Conservation (phyloP, 2,888 invertebrate species). For the Tachina fera region DNA sequence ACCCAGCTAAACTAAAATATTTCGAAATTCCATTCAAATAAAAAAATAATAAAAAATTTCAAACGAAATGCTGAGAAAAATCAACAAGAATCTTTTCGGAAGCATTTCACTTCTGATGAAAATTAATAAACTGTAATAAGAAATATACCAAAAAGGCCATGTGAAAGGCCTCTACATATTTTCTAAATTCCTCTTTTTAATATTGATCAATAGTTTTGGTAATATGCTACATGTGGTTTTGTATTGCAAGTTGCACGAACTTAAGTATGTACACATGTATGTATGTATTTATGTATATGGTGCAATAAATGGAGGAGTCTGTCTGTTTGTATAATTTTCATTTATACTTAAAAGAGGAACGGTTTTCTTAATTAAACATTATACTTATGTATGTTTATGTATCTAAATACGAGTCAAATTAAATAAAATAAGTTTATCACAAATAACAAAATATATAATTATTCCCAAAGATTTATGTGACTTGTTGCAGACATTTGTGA, state of each 20-base stretch:
- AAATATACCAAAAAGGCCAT: not conserved
- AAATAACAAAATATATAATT: conserved; percentile 32
- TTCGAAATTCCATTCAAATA: too few relatives aligned
- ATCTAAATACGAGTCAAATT: not conserved
- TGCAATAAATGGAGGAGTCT: not conserved
- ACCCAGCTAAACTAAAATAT: too few relatives aligned
- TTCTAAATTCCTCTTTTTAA: not conserved
- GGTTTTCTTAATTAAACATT: conserved; percentile 1
- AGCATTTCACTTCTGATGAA: too few relatives aligned
- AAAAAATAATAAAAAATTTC: too few relatives aligned
- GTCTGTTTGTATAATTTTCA: not conserved
- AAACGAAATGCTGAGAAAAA: too few relatives aligned
- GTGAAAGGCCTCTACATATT: not conserved
- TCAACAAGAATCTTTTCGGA: too few relatives aligned
- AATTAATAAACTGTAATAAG: not conserved
- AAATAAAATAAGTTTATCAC: conserved; percentile 14
- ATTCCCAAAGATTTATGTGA: conserved; percentile 3
- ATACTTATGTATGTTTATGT: too few relatives aligned
- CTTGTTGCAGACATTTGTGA: not conserved
- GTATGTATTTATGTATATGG: not conserved
- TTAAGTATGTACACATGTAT: too few relatives aligned
- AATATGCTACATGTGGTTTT: conserved; percentile 43
- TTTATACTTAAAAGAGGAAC: conserved; percentile 2
- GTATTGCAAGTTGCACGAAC: conserved; percentile 12
- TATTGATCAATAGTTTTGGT: not conserved